Evolutionary conservation across 2,888 invertebrate genomes (phyloP).

Genomic region (Rhorus exstirpatorius): DNA sequence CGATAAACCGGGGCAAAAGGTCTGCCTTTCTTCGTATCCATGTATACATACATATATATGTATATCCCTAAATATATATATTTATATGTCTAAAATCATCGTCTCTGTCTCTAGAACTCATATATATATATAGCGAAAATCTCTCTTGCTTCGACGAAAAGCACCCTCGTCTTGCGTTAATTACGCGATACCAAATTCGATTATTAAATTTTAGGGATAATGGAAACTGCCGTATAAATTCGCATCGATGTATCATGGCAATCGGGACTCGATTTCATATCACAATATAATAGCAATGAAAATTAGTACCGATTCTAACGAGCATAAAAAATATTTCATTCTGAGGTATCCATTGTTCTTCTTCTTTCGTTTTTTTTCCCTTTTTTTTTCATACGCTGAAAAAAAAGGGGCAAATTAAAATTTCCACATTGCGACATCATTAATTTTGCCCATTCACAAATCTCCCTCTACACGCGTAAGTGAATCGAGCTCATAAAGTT

Average conservation of each 20-base stretch:
- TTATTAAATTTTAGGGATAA: slow-evolving; percentile 53
- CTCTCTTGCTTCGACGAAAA: neutral
- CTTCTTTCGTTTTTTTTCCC: too few species aligned
- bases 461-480: too few species aligned
- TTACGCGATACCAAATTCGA: slow-evolving; percentile 57
- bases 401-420: too few species aligned
- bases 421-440: too few species aligned
- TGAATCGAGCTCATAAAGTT: too few species aligned
- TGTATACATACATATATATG: slow-evolving; percentile 6
- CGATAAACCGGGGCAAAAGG: slow-evolving; percentile 40
- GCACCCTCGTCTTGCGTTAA: slow-evolving; percentile 45
- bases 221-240: slow-evolving; percentile 1
- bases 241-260: slow-evolving; percentile 8
- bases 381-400: too few species aligned
- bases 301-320: too few species aligned
- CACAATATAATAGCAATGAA: too few species aligned
- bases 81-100: slow-evolving; percentile 36
- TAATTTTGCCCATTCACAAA: too few species aligned
- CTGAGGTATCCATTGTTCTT: too few species aligned
- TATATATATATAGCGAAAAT: neutral
- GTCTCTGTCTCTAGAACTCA: neutral
- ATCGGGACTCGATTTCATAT: neutral
- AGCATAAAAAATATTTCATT: too few species aligned
- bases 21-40: slow-evolving; percentile 2
- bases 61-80: neutral